Evolutionary conservation across 2,113 vertebrate species (phyloP), one percentile per base, ranked within the genome.

Genomic region (Anoplopoma fimbria): DNA sequence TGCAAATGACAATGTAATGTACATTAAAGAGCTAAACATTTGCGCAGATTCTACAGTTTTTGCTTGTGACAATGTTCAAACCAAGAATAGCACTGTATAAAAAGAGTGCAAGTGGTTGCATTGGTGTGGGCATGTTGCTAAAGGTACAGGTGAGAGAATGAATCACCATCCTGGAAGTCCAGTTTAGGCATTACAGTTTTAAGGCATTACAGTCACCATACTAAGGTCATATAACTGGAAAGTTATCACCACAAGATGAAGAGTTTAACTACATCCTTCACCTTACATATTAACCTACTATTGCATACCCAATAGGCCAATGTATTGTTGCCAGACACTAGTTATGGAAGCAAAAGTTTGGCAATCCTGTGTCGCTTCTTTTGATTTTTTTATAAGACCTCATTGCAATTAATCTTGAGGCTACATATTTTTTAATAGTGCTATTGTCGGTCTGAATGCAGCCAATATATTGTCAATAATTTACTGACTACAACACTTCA

Each of bases 41-140:
- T 68, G 45, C n/a, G 58, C 1, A 33, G 13, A 60, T 33, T 5
- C 19, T 42, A 60, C 38, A 13, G 21, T 25, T 72, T 61, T 40
- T 23, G 8, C 14, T 61, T 60, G 70, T 47, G 45, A 21, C 27
- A 25, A 40, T 47, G 45, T 75, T 81, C 69, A 79, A 80, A 87
- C 58, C 36, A 75, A 84, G 77, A 82, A 75, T 45, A 76, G 68
- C 53, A 69, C 51, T 29, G 21, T 51, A 38, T 42, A 51, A 33
- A 57, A 65, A 58, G 21, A 27, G 17, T 31, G 40, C 29, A 53
- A 53, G 33, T 1, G 67, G 33, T 36, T 64, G 79, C 1, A 4
- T 34, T 38, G 33, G 19, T 76, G 38, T 73, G 75, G 65, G 33
- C 31, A n/a, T 77, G 57, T 77, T 78, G 63, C 62, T 33, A 31